Base-by-base conservation (phyloP, 2,888 invertebrate genomes). In the Hybos culiciformis region DNA sequence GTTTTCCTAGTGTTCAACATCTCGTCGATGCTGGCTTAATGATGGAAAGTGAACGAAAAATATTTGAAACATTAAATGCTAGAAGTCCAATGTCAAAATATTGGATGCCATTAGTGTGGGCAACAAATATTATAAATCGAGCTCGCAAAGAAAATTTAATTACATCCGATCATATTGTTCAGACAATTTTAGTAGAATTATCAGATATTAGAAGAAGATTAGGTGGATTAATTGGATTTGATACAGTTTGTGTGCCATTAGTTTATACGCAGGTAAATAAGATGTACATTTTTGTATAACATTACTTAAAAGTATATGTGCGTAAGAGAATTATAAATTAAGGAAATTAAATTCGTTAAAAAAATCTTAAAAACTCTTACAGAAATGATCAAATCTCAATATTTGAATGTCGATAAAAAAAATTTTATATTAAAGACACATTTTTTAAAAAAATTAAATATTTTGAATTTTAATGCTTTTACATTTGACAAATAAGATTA, bases 31-130 rank as follows among this genome's bases (percentile, higher is more conserved):
- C 86, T 50, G 90, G 90, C 58, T 70, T 91, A 37, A 86, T 91
- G 86, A 74, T 88, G 70, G 87, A 90, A 59, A 87, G 86, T 53
- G 91, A 91, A 65, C 80, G 83, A 65, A 87, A 88, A 63, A 87
- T 91, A 41, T 87, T 91, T 61, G 90, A 91, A 62, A 77, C 84
- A 59, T 80, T 91, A 78, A 85, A 90, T 60, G 80, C 80, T 12
- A 87, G 88, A 62, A 86, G 86, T 53, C 83, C 84, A 4, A 90
- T 90, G 83, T 84, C 87, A 12, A 82, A 82, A 56, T 91, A 90
- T 61, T 91, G 90, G 90, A 85, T 91, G 83, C 91, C 91, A 0
- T 68, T 90, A 41, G 87, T 88, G 14, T 91, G 91, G 91, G 90
- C 90, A 33, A 87, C 88, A 5, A 88, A 88, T 61, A 85, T 91